These are phyloP conservation scores for Cynopterus brachyotis DNA, from an alignment of 2,113 vertebrate genomes.

Conservation along the genomic window DNA sequence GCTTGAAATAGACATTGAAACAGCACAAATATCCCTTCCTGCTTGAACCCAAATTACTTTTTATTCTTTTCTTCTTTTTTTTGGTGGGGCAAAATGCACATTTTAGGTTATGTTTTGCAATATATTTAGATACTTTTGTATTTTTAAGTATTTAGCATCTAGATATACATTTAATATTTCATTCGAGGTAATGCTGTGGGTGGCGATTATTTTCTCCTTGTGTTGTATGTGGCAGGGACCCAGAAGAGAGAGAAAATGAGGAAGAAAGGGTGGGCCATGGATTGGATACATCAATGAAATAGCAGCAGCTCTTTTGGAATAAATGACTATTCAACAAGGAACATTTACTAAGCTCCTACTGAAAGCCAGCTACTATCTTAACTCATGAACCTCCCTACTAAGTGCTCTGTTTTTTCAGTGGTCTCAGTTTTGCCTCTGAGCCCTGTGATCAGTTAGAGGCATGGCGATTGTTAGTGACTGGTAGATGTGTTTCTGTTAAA, in stretches of 20 bases:
- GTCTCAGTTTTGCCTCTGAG: slow-evolving; percentile 9
- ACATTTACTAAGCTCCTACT: neutral
- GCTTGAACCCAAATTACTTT: neutral
- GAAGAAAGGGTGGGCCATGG: neutral
- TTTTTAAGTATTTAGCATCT: slow-evolving; percentile 14
- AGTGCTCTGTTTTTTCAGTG: neutral
- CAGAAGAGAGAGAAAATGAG: slow-evolving; percentile 4
- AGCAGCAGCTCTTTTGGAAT: neutral
- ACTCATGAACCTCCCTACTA: neutral
- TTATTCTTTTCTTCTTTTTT: neutral
- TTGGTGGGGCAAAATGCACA: neutral
- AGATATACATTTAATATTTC: neutral
- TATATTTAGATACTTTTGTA: neutral
- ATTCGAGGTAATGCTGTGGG: neutral
- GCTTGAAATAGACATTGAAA: slow-evolving; percentile 36
- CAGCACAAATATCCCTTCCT: neutral
- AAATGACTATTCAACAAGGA: neutral
- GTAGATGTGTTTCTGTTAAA: neutral
- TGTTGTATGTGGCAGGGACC: neutral
- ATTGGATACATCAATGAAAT: neutral
- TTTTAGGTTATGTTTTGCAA: slow-evolving; percentile 36
- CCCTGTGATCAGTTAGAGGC: neutral
- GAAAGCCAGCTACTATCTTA: neutral
- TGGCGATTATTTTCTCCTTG: neutral
- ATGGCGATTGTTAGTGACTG: neutral